phyloP scores from a whole-genome alignment of 2,888 invertebrate species.

The Autographa gamma region DNA sequence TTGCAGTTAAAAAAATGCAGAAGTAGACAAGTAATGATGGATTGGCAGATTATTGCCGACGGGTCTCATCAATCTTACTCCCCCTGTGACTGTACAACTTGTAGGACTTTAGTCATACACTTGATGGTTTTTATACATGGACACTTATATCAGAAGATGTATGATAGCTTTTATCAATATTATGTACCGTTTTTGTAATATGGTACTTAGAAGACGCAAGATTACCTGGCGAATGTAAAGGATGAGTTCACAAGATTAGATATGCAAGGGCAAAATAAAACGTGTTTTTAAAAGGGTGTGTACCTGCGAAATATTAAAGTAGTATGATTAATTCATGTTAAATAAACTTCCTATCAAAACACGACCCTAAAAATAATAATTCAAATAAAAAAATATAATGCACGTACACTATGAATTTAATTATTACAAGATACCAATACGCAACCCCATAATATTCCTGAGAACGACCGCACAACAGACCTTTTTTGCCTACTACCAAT shows the following conservation, averaged over 20 bases:
- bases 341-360: conserved; percentile 2
- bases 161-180: conserved; percentile 23
- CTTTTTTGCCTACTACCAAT: conserved; percentile 74
- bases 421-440: conserved; percentile 23
- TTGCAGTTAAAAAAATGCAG: conserved; percentile 48
- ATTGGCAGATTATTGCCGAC: conserved; percentile 51
- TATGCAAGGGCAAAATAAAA: not conserved
- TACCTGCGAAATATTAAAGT: not conserved
- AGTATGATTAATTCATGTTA: conserved; percentile 10
- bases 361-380: not conserved
- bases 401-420: conserved; percentile 22
- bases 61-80: conserved; percentile 52
- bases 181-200: not conserved
- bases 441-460: conserved; percentile 41
- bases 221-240: not conserved
- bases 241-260: not conserved
- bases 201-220: no score
- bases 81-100: conserved; percentile 50
- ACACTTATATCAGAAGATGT: conserved; percentile 26
- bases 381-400: conserved; percentile 5
- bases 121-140: conserved; percentile 41
- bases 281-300: not conserved
- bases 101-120: conserved; percentile 47
- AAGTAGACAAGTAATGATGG: conserved; percentile 53
- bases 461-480: conserved; percentile 59